A percentile compares a stretch with the other conserved stretches of the same genome.
Evolutionary conservation across 2,797 vertebrate species (phyloP).

Genomic region (Helicolenus hilgendorfi): DNA sequence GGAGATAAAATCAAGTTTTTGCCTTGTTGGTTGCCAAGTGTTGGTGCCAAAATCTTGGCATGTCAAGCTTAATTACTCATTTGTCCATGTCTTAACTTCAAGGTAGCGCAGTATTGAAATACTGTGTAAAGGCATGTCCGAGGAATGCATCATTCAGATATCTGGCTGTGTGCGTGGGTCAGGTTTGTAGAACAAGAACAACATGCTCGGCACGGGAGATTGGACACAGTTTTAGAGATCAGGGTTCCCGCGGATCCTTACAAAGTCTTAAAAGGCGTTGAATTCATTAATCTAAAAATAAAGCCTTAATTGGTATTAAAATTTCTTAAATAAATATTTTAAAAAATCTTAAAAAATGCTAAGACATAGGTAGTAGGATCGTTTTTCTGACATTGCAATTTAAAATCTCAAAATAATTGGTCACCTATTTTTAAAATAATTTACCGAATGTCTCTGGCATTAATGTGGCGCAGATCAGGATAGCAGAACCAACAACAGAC

Average conservation of each 20-base stretch:
- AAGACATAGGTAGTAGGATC: background rate
- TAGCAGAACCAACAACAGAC: background rate
- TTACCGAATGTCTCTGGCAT: background rate
- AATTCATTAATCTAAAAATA: background rate
- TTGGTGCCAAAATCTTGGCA: conserved; percentile 28
- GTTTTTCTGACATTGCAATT: background rate
- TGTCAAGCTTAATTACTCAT: conserved; percentile 55
- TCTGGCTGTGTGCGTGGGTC: background rate
- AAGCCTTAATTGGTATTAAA: background rate
- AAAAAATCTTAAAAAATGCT: background rate
- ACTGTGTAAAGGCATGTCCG: background rate
- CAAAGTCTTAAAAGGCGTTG: background rate
- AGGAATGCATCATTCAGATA: conserved; percentile 13
- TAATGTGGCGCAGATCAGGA: background rate
- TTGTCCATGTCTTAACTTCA: conserved; percentile 31
- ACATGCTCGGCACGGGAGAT: background rate
- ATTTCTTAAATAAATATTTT: background rate
- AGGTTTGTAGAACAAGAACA: background rate
- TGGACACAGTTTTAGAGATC: background rate
- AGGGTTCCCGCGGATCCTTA: background rate
- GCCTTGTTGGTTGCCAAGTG: background rate
- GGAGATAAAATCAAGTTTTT: conserved; percentile 37
- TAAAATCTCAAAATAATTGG: background rate
- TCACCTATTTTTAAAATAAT: background rate
- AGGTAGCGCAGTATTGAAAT: conserved; percentile 25